Conservation (phyloP, 2,113 vertebrate genomes). For the Lates calcarifer region DNA sequence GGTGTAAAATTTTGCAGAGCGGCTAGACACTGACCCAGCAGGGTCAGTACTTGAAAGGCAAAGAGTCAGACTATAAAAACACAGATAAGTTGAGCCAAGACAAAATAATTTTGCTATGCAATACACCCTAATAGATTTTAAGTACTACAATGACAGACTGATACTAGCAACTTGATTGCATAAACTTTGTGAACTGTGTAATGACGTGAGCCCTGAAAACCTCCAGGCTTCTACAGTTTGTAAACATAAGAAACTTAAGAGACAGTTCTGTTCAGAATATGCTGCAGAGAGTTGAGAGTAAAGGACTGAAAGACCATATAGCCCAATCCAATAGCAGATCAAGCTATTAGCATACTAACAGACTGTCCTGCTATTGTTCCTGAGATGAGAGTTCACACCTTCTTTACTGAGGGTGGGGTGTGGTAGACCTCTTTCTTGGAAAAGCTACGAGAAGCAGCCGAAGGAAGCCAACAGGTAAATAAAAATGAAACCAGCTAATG, state of each 20-base stretch:
- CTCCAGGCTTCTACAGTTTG: neutral
- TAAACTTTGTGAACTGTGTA: neutral
- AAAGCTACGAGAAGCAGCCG: neutral
- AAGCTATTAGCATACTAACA: conserved; percentile 73
- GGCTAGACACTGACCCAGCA: conserved; percentile 51
- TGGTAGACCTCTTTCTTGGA: neutral
- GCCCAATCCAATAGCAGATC: conserved; percentile 9
- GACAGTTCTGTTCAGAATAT: neutral
- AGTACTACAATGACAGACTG: neutral
- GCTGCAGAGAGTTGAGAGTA: conserved; percentile 11
- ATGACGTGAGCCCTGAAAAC: neutral
- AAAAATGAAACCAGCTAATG: conserved; percentile 9
- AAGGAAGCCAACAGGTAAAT: conserved; percentile 13
- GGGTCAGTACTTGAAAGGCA: conserved; percentile 38
- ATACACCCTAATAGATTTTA: neutral
- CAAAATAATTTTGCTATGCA: neutral
- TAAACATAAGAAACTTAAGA: conserved; percentile 10
- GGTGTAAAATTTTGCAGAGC: conserved; percentile 47
- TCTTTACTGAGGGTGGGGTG: conserved; percentile 7
- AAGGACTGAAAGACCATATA: neutral
- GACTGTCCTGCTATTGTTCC: conserved; percentile 60
- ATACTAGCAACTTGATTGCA: neutral
- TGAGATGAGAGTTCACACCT: conserved; percentile 55
- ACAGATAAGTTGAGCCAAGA: conserved; percentile 8
- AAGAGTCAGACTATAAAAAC: conserved; percentile 33